Evolutionary conservation across 37 sponge, comb jelly and placozoan genomes (phyloP).

Genomic region (Oopsacas minuta): DNA sequence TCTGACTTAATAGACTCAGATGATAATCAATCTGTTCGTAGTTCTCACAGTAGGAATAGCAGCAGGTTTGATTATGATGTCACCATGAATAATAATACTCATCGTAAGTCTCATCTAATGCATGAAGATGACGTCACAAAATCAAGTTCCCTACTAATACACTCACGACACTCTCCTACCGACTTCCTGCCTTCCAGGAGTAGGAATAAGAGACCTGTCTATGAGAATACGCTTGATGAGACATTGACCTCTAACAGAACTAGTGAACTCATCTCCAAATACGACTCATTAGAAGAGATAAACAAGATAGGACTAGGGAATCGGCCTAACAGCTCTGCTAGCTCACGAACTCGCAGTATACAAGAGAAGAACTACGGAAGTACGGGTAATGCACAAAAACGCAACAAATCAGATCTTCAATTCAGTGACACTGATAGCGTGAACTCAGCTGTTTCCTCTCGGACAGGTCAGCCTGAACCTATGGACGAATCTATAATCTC

Average conservation of each 20-base stretch:
- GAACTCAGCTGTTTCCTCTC: background rate
- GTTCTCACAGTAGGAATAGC: background rate
- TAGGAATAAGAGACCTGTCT: background rate
- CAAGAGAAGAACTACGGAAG: background rate
- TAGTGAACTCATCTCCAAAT: background rate
- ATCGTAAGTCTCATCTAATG: background rate
- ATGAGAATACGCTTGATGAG: background rate
- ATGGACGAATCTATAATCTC: background rate
- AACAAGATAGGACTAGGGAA: background rate
- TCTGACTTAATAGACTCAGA: background rate
- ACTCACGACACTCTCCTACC: background rate
- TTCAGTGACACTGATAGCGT: background rate
- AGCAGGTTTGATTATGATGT: background rate
- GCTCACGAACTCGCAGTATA: background rate
- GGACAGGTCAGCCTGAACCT: background rate
- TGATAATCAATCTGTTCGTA: background rate
- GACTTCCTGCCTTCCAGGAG: background rate
- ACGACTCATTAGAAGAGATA: background rate
- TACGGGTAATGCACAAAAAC: background rate
- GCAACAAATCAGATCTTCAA: conserved; percentile 3
- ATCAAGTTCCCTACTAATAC: background rate
- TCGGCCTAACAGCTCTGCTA: background rate
- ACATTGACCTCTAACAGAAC: background rate
- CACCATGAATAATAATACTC: background rate
- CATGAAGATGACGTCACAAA: background rate